Base-by-base conservation (phyloP, 92 coral and sea anemone species). In the Metridium senile region DNA sequence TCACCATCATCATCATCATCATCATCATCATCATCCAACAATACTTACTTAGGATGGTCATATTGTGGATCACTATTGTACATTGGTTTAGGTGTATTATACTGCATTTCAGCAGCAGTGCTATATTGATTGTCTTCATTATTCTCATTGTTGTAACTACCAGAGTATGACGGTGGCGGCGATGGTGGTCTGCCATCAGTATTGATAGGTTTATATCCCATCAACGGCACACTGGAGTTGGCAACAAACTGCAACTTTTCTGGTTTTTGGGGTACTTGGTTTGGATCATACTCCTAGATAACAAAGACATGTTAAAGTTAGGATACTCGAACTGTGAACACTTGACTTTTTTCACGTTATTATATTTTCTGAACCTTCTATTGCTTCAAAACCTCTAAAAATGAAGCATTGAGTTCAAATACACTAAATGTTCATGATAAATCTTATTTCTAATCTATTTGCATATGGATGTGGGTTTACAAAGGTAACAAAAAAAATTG, bases 221-320 rank as follows among this genome's bases (percentile, higher is more conserved):
- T 58, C n/a, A 45, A 23, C 26, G 58, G 78, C n/a, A 62, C 53
- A 23, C 57, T 73, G 25, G 78, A 73, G 21, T 56, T 73, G 57
- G 63, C 63, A 33, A 62, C 78, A 73, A 56, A 56, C 31, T 61
- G 46, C 33, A 62, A 21, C 56, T 73, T 62, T 17, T 21, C 58
- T 18, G 51, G 68, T 65, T 63, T 66, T 0, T 53, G 62, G 18
- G 74, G 47, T 8, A 30, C 64, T 18, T 45, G 66, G 49, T 66
- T 67, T 2, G 49, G 63, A 56, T 77, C 82, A 77, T 66, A 77
- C 9, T 66, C 72, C 82, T 77, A 22, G 9, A 26, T 25, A 52
- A 23, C 11, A 22, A 72, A 52, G 0, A 67, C n/a, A n/a, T n/a
- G n/a, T n/a, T n/a, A n/a, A n/a, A n/a, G n/a, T n/a, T n/a, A n/a